phyloP scores from a whole-genome alignment of 2,888 invertebrate species.

The Drosophila algonquin region DNA sequence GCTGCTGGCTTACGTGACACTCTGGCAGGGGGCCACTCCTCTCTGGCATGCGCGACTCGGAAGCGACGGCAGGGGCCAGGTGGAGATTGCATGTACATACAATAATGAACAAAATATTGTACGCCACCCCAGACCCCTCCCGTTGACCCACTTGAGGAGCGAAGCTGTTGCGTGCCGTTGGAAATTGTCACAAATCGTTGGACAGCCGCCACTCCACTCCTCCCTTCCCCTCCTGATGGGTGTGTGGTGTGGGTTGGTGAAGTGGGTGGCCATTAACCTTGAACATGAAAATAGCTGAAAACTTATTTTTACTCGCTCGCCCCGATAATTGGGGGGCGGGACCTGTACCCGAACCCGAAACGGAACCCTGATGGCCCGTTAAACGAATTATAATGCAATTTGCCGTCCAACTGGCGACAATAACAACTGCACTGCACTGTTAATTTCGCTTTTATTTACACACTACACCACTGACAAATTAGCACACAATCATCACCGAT shows the following conservation, averaged over 20 bases:
- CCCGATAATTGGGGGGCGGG: constrained; percentile 14
- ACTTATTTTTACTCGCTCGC: constrained; percentile 22
- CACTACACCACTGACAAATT: constrained; percentile 53
- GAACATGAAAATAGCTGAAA: constrained; percentile 36
- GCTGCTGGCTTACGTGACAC: constrained; percentile 33
- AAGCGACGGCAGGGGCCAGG: constrained; percentile 17
- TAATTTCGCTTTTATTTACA: constrained; percentile 72
- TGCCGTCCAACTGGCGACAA: constrained; percentile 22
- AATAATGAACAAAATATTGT: constrained; percentile 23
- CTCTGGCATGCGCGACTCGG: constrained; percentile 1
- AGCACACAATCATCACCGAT: constrained; percentile 39
- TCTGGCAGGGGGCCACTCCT: constrained; percentile 19
- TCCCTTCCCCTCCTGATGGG: background rate
- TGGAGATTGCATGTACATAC: constrained; percentile 9
- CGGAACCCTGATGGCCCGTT: background rate
- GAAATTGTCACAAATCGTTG: constrained; percentile 13
- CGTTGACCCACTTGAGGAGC: background rate
- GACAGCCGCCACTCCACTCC: background rate
- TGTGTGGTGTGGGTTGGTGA: background rate
- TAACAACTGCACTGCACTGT: constrained; percentile 36
- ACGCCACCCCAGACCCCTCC: background rate
- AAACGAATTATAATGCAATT: constrained; percentile 47
- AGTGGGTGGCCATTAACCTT: constrained; percentile 19
- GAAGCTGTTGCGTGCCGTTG: constrained; percentile 23
- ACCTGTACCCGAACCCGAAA: background rate